Evolutionary conservation across 2,797 vertebrate species (phyloP).

Genomic region (Gouania willdenowi): DNA sequence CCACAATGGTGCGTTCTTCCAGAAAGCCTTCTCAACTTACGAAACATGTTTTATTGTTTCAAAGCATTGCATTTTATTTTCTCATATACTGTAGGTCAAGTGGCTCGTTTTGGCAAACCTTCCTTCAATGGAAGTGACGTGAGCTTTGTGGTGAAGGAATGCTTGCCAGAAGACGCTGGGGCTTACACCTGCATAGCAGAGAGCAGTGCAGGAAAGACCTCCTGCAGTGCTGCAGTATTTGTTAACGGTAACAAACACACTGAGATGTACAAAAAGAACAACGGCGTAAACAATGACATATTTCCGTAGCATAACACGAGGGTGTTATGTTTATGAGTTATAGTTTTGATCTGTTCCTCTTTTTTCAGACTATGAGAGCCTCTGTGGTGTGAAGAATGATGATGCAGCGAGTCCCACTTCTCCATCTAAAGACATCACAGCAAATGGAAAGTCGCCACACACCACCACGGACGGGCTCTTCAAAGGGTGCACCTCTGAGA

Average conservation of each 20-base stretch:
- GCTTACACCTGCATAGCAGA: constrained; percentile 74
- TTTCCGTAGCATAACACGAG: no score
- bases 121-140: constrained; percentile 47
- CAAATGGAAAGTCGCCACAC: constrained; percentile 24
- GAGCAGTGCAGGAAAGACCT: constrained; percentile 66
- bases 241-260: constrained; percentile 61
- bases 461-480: constrained; percentile 8
- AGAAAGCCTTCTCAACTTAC: background rate
- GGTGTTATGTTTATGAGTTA: no score
- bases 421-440: constrained; percentile 15
- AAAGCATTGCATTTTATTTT: background rate
- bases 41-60: background rate
- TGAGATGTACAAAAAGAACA: background rate
- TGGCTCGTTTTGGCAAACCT: constrained; percentile 53
- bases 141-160: constrained; percentile 65
- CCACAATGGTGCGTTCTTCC: constrained; percentile 80
- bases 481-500: constrained; percentile 14
- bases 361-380: constrained; percentile 61
- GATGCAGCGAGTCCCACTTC: constrained; percentile 9
- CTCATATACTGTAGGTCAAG: constrained; percentile 71
- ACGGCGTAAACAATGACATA: no score
- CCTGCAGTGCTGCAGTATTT: constrained; percentile 68
- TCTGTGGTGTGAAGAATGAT: constrained; percentile 9
- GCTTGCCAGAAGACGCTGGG: constrained; percentile 73
- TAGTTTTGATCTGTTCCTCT: constrained; percentile 13